Evolutionary conservation across 1,140 invertebrate species (phyloP).

Genomic region (Diprion similis): DNA sequence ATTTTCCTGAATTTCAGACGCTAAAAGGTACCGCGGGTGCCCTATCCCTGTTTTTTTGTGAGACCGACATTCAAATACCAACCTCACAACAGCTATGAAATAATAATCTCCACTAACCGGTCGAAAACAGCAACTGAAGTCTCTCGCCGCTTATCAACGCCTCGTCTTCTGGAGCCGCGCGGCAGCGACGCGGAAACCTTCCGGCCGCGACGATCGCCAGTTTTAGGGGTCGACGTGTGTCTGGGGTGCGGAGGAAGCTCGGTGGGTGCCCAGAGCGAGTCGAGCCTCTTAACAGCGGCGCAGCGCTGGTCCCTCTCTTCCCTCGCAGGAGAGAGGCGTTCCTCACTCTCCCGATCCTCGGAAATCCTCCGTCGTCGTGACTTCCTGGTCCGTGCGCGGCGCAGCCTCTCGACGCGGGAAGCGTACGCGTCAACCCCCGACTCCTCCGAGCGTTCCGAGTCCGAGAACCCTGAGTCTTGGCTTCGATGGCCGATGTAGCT

Average conservation of each 20-base stretch:
- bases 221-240: slow-evolving; percentile 51
- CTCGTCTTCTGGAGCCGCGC: neutral
- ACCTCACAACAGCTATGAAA: too few relatives aligned
- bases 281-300: slow-evolving; percentile 18
- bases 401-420: slow-evolving; percentile 5
- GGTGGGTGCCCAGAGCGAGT: slow-evolving; percentile 33
- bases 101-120: neutral
- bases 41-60: too few relatives aligned
- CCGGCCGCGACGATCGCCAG: neutral
- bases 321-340: slow-evolving; percentile 20
- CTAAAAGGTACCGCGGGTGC: too few relatives aligned
- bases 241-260: slow-evolving; percentile 34
- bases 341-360: slow-evolving; percentile 21
- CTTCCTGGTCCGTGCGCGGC: slow-evolving; percentile 26
- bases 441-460: slow-evolving; percentile 54
- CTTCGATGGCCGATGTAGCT: slow-evolving; percentile 48
- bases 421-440: slow-evolving; percentile 30
- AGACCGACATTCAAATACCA: too few relatives aligned
- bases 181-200: neutral
- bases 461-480: slow-evolving; percentile 64
- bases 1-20: too few relatives aligned
- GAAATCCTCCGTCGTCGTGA: slow-evolving; percentile 10
- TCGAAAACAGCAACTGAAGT: neutral
- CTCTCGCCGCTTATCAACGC: too few relatives aligned
- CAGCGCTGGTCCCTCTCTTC: slow-evolving; percentile 20